Evolutionary conservation across 2,113 vertebrate genomes (phyloP).

Genomic region (Colius striatus): DNA sequence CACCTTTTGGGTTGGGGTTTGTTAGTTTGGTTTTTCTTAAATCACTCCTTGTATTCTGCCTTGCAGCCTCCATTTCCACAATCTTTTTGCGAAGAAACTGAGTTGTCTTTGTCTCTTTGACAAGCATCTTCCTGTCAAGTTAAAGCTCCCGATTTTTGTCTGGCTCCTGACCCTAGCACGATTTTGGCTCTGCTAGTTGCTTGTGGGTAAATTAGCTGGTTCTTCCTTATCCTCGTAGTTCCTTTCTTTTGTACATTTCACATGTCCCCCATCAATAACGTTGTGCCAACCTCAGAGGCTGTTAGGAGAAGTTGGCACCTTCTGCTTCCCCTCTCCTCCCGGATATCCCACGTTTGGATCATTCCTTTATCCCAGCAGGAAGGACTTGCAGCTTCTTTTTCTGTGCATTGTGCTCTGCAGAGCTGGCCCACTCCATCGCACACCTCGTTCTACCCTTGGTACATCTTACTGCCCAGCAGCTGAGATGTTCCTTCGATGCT

Average conservation of each 20-base stretch:
- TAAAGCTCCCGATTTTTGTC: constrained; percentile 3
- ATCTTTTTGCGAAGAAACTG: background rate
- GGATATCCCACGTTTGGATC: background rate
- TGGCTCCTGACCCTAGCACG: background rate
- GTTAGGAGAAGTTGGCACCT: constrained; percentile 12
- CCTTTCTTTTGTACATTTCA: background rate
- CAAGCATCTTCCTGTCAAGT: background rate
- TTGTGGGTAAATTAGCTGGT: background rate
- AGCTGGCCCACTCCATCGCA: background rate
- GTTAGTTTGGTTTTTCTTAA: background rate
- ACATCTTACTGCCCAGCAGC: rapidly evolving
- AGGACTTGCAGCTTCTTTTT: background rate
- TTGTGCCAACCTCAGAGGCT: background rate
- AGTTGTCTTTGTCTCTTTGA: background rate
- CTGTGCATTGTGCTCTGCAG: background rate
- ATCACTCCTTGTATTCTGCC: background rate
- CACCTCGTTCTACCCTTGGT: background rate
- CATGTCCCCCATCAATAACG: constrained; percentile 18
- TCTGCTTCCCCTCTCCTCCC: background rate
- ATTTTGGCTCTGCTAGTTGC: background rate
- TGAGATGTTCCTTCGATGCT: background rate
- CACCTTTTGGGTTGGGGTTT: background rate
- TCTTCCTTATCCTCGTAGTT: background rate
- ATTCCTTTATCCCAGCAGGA: background rate
- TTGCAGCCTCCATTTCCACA: background rate